Base-by-base conservation (phyloP, 2,797 vertebrate genomes). In the Anguilla megastoma region DNA sequence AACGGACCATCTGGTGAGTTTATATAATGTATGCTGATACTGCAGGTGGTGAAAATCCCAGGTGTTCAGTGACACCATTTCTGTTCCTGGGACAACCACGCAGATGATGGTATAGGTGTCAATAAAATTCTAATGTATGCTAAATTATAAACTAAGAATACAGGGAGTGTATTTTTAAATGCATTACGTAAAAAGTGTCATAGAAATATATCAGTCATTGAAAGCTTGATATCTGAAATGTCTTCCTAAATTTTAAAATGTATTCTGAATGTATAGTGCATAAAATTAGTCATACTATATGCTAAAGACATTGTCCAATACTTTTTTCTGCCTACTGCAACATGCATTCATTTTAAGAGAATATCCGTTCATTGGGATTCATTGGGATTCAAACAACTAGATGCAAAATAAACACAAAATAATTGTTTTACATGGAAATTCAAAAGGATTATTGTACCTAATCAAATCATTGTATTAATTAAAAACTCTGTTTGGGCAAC, bases 311-410 rank as follows among this genome's bases (percentile, higher is more conserved):
- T 21, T 30, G 66, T 69, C 27, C 6, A 48, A 48, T 8, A 74
- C 33, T 9, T 74, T 66, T 9, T 74, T 16, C 16, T 76, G 74
- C 74, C 41, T 36, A 76, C 14, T 14, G 36, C 14, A 41, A 76
- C 74, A 76, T 41, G 74, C 74, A 76, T 76, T 41, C 2, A 76
- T 76, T 41, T 76, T 41, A 76, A 76, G 74, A 7, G 33, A 76
- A 33, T 41, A 41, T 74, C 36, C 27, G 74, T 71, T 8, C 41
- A 45, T 45, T 45, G 41, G 9, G n/a, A 41, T 76, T 41, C 3
- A 76, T 41, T 36, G 69, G 69, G 1, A 18, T 76, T 33, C 74
- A 76, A 36, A 85, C 0, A 54, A 27, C 24, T 60, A 58, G 10
- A n/a, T 84, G 18, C 7, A n/a, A 84, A 41, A 36, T 85, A 41